phyloP scores from a whole-genome alignment of 53 echinoderm and acorn worm genomes.

The Glandiceps talaboti region DNA sequence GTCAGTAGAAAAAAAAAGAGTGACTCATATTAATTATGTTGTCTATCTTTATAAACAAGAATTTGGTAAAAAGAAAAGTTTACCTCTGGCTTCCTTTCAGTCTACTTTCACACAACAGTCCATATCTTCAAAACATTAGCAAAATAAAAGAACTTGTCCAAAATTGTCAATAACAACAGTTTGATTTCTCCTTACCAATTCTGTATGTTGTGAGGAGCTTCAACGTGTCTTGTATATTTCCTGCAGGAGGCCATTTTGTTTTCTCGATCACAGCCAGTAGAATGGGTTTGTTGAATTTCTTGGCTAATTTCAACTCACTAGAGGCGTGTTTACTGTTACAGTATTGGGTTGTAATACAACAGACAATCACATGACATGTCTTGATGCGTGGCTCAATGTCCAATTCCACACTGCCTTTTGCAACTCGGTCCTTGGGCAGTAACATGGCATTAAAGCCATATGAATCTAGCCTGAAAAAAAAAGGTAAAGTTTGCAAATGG shows the following conservation, averaged over 20 bases:
- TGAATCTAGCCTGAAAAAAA: constrained; percentile 43
- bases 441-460: constrained; percentile 67
- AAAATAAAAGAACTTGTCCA: no score
- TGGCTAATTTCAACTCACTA: constrained; percentile 39
- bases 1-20: no score
- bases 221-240: constrained; percentile 48
- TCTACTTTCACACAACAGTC: no score
- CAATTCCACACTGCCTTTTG: constrained; percentile 15
- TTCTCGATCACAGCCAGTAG: constrained; percentile 58
- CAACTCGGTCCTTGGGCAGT: constrained; percentile 25
- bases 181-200: constrained; percentile 82
- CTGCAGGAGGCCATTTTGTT: constrained; percentile 72
- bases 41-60: no score
- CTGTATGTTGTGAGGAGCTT: constrained; percentile 69
- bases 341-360: constrained; percentile 84
- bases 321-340: constrained; percentile 30
- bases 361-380: constrained; percentile 35
- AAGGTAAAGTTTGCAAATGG: background rate
- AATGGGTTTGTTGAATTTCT: constrained; percentile 47
- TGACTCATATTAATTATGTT: no score
- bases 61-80: no score
- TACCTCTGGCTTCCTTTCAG: no score
- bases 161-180: no score
- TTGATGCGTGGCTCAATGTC: constrained; percentile 33
- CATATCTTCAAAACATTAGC: no score